These are phyloP conservation scores for Melanotus villosus DNA, from an alignment of 2,888 invertebrate genomes.

Conservation along the genomic window DNA sequence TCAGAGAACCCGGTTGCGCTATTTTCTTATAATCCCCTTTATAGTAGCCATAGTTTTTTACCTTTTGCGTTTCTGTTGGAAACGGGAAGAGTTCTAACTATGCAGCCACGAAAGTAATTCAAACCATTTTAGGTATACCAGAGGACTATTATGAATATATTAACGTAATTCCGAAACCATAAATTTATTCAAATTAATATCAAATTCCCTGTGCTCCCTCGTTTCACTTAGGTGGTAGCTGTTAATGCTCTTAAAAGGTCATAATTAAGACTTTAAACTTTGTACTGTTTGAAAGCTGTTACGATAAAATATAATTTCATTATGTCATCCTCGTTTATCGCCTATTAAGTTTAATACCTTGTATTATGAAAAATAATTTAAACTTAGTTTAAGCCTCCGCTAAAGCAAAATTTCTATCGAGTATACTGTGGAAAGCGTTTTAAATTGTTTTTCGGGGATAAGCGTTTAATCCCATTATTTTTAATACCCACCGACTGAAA, in stretches of 20 bases:
- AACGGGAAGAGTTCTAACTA: too few relatives aligned
- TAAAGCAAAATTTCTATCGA: neutral
- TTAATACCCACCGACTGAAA: neutral
- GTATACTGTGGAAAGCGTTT: neutral
- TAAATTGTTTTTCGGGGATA: constrained; percentile 2
- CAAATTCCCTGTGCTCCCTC: too few relatives aligned
- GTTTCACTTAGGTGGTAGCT: neutral
- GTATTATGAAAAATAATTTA: constrained; percentile 8
- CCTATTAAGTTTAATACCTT: neutral
- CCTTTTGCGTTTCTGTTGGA: too few relatives aligned
- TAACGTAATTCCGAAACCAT: too few relatives aligned
- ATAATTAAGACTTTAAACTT: constrained; percentile 10
- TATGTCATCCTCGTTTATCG: neutral
- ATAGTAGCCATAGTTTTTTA: too few relatives aligned
- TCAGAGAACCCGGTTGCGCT: too few relatives aligned
- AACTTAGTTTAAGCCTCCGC: neutral
- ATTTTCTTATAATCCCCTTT: too few relatives aligned
- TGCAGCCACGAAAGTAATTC: too few relatives aligned
- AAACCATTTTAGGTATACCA: too few relatives aligned
- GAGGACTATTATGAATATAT: too few relatives aligned
- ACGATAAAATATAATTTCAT: constrained; percentile 1
- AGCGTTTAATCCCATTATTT: constrained; percentile 10
- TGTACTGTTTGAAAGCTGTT: neutral
- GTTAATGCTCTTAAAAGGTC: constrained; percentile 2
- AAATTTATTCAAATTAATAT: too few relatives aligned